Evolutionary conservation across 2,113 vertebrate species (phyloP).

Genomic region (Hyperoodon ampullatus): DNA sequence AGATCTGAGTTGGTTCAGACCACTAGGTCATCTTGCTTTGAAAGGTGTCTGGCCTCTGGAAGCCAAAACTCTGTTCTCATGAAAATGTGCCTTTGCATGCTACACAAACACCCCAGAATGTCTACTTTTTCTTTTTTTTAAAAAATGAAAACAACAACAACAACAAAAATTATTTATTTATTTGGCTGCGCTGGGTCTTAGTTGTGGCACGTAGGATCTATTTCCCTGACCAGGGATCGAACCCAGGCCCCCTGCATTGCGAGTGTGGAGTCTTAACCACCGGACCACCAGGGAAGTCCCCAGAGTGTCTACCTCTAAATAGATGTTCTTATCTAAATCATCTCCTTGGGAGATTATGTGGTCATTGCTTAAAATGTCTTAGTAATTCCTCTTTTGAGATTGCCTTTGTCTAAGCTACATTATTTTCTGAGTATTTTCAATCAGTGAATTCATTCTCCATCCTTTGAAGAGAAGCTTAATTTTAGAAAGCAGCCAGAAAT

Average conservation of each 20-base stretch:
- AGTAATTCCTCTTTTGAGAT: slow-evolving; percentile 57
- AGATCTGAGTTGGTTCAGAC: neutral
- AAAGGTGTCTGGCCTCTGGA: slow-evolving; percentile 6
- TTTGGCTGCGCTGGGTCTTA: too few species aligned
- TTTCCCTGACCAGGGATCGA: too few species aligned
- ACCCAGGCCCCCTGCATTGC: too few species aligned
- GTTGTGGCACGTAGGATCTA: too few species aligned
- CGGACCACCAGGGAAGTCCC: too few species aligned
- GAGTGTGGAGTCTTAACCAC: too few species aligned
- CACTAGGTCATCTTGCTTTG: neutral
- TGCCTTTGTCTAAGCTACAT: slow-evolving; percentile 43
- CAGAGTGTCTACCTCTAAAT: neutral
- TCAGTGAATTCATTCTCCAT: slow-evolving; percentile 38
- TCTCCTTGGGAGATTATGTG: slow-evolving; percentile 4
- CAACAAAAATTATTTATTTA: too few species aligned
- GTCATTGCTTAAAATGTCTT: slow-evolving; percentile 29
- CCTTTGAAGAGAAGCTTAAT: slow-evolving; percentile 46
- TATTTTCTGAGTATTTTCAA: slow-evolving; percentile 55
- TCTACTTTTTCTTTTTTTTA: too few species aligned
- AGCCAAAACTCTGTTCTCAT: slow-evolving; percentile 9
- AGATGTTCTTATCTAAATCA: neutral
- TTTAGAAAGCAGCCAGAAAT: slow-evolving; percentile 66
- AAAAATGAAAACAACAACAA: too few species aligned
- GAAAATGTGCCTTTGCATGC: slow-evolving; percentile 23
- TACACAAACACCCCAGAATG: neutral